Percentiles rank a stretch among this genome's conserved stretches.
Conservation (phyloP, 2,113 vertebrate species). For the Elgaria multicarinata region DNA sequence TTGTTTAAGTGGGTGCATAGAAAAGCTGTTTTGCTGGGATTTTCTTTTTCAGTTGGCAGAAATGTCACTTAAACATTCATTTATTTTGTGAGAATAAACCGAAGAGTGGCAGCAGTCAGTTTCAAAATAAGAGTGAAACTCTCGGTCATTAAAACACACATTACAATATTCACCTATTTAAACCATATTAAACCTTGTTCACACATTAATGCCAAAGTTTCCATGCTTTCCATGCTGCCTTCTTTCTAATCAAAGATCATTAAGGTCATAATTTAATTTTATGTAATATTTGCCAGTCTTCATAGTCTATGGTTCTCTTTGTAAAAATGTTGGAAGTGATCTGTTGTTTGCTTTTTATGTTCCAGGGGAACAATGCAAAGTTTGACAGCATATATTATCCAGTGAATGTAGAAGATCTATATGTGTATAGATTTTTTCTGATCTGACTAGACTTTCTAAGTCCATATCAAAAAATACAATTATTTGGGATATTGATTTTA, state of each 20-base stretch:
- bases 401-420: neutral
- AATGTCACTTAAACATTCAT: constrained; percentile 76
- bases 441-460: neutral
- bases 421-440: neutral
- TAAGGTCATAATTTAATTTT: constrained; percentile 48
- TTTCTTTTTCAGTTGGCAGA: constrained; percentile 69
- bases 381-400: neutral
- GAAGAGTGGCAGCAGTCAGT: constrained; percentile 55
- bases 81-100: constrained; percentile 71
- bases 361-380: constrained; percentile 11
- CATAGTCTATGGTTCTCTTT: constrained; percentile 21
- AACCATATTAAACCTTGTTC: constrained; percentile 72
- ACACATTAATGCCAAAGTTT: constrained; percentile 64
- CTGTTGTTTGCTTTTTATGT: constrained; percentile 48
- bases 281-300: constrained; percentile 49
- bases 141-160: constrained; percentile 47
- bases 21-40: constrained; percentile 56
- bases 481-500: constrained; percentile 8
- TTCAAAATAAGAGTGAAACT: constrained; percentile 56
- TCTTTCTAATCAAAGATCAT: constrained; percentile 51
- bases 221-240: constrained; percentile 47
- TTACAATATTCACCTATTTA: constrained; percentile 59
- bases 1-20: constrained; percentile 70
- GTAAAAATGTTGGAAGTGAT: constrained; percentile 35
- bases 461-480: constrained; percentile 14